Conservation (phyloP, 92 coral and sea anemone genomes). For the Actinostola sp. region DNA sequence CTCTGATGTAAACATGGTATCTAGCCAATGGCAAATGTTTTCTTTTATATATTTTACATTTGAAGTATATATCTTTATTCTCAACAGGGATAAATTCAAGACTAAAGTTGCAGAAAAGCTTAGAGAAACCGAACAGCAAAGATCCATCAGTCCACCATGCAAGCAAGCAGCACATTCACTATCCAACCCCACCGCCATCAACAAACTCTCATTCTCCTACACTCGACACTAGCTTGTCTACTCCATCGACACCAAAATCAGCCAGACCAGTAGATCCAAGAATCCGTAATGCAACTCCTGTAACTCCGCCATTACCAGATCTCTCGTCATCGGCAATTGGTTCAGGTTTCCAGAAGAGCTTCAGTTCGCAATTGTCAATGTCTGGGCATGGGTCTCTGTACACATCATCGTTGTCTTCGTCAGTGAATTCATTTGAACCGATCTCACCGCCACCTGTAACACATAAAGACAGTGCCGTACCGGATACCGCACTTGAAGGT, state of each 20-base stretch:
- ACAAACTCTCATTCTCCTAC: constrained; percentile 81
- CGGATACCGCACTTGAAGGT: constrained; percentile 77
- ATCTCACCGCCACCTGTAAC: constrained; percentile 75
- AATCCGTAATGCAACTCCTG: constrained; percentile 28
- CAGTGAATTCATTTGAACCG: constrained; percentile 87
- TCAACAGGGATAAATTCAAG: constrained; percentile 8
- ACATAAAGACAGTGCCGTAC: constrained; percentile 55
- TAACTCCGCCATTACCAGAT: constrained; percentile 32
- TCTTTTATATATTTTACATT: not conserved
- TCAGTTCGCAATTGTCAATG: constrained; percentile 22
- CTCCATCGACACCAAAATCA: constrained; percentile 40
- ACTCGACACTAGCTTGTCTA: constrained; percentile 51
- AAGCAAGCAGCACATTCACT: constrained; percentile 32
- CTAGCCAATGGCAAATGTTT: not conserved
- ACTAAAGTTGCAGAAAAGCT: constrained; percentile 14
- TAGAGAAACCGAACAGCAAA: constrained; percentile 14
- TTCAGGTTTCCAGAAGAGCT: constrained; percentile 27
- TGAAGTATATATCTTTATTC: not conserved
- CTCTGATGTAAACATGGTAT: too few species aligned
- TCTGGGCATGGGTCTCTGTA: constrained; percentile 32
- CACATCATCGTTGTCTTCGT: constrained; percentile 56
- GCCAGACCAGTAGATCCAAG: constrained; percentile 66
- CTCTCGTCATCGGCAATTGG: not conserved
- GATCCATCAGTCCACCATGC: constrained; percentile 14
- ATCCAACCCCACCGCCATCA: constrained; percentile 96